Evolutionary conservation across 2,888 invertebrate genomes (phyloP), one percentile per base, ranked within the genome.

Genomic region (Nomada fabriciana): DNA sequence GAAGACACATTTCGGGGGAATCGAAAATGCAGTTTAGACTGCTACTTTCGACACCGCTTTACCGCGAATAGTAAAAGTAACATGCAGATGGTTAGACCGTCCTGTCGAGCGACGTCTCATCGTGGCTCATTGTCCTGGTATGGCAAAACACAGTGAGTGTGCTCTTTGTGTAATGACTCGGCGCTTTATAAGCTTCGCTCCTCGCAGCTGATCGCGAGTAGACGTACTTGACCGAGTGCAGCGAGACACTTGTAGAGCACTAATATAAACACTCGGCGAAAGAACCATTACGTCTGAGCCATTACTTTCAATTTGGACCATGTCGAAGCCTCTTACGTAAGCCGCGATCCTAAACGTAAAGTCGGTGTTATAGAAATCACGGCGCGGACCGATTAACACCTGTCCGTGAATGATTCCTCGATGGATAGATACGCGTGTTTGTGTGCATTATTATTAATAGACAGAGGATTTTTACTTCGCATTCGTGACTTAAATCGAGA

Each of bases 91-190:
- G 50, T 15, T n/a, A 15, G 20, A 63, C 50, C 25, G 52, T 15
- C 59, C 47, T 50, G 76, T 68, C 77, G 76, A 77, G 67, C 71
- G 83, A 78, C 69, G 65, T 15, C 80, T 82, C 74, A 63, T 57
- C 68, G 73, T 61, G 84, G 85, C 77, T 86, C 86, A 90, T 90
- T 89, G 90, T 90, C 86, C 89, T 90, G 90, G 83, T 88, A 85
- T 87, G 87, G 90, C 91, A 92, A 92, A 93, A 91, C 92, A 91
- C 88, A 90, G 92, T 93, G 93, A 93, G 93, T 93, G 85, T 92
- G 92, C 93, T 93, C 91, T 93, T 93, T 91, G 91, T 91, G 88
- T 89, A 92, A 93, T 94, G 93, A 94, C 93, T 92, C 84, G 91
- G 90, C 93, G 87, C 87, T 93, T 93, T 89, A 86, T 90, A 89